phyloP scores from a whole-genome alignment of 2,797 vertebrate species.

The Phoxinus dragarum region DNA sequence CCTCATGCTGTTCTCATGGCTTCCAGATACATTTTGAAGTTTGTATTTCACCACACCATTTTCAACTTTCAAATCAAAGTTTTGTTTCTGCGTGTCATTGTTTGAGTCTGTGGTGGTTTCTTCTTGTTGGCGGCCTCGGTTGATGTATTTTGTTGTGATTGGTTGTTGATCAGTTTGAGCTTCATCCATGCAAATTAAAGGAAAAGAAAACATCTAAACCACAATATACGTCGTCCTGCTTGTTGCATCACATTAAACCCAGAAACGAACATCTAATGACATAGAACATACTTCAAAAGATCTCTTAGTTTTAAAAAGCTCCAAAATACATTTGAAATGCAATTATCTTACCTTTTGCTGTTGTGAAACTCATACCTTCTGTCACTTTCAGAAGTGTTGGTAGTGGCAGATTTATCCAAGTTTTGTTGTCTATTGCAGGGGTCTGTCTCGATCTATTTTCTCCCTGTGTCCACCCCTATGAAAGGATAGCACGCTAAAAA shows the following conservation, averaged over 20 bases:
- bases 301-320: slow-evolving; percentile 3
- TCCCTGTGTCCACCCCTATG: slow-evolving; percentile 57
- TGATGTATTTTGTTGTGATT: slow-evolving; percentile 52
- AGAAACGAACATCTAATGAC: slow-evolving; percentile 17
- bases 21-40: slow-evolving; percentile 29
- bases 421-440: slow-evolving; percentile 47
- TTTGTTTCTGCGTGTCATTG: slow-evolving; percentile 24
- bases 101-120: slow-evolving; percentile 28
- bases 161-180: slow-evolving; percentile 53
- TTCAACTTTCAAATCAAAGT: slow-evolving; percentile 39
- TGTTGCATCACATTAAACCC: slow-evolving; percentile 65
- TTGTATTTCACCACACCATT: slow-evolving; percentile 34
- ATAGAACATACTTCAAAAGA: background rate
- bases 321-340: background rate
- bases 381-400: slow-evolving; percentile 5
- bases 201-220: slow-evolving; percentile 76
- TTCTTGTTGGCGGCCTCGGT: slow-evolving; percentile 32
- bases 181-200: slow-evolving; percentile 64
- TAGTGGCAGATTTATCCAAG: background rate
- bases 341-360: slow-evolving; percentile 50
- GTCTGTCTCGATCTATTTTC: slow-evolving; percentile 59
- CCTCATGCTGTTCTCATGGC: slow-evolving; percentile 13
- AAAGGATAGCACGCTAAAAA: slow-evolving; percentile 63
- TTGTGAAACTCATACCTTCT: slow-evolving; percentile 38
- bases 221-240: slow-evolving; percentile 73